Evolutionary conservation across 1,140 invertebrate genomes (phyloP).

Genomic region (Pseudomyrmex sp.): DNA sequence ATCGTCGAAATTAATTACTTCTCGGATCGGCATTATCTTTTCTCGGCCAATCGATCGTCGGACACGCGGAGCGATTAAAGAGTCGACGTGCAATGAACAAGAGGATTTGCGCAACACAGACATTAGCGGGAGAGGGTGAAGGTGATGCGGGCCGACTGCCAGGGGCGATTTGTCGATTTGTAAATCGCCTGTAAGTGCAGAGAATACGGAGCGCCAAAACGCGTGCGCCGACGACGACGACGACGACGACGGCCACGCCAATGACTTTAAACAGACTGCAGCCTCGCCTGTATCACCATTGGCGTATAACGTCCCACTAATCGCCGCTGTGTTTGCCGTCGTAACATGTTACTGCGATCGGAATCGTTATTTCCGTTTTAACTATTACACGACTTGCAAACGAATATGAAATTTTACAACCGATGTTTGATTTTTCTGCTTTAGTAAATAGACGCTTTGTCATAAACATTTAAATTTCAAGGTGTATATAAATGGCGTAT

Average conservation of each 20-base stretch:
- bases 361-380: constrained; percentile 57
- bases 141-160: constrained; percentile 67
- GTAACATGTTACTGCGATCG: constrained; percentile 70
- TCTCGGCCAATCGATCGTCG: constrained; percentile 17
- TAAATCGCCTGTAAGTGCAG: constrained; percentile 39
- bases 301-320: constrained; percentile 74
- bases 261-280: constrained; percentile 77
- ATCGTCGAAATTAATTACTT: constrained; percentile 5
- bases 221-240: constrained; percentile 20
- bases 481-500: neutral
- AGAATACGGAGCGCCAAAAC: constrained; percentile 26
- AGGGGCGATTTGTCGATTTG: constrained; percentile 74
- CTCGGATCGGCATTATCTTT: neutral
- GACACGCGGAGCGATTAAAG: constrained; percentile 6
- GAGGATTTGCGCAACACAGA: constrained; percentile 37
- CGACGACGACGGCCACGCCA: constrained; percentile 65
- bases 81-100: neutral
- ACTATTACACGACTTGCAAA: neutral
- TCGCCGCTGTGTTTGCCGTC: constrained; percentile 71
- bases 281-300: constrained; percentile 73
- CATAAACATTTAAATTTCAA: neutral
- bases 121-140: constrained; percentile 36
- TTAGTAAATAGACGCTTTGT: neutral
- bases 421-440: neutral
- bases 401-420: constrained; percentile 13